Evolutionary conservation across 2,797 vertebrate genomes (phyloP).

Genomic region (Chelmon rostratus): DNA sequence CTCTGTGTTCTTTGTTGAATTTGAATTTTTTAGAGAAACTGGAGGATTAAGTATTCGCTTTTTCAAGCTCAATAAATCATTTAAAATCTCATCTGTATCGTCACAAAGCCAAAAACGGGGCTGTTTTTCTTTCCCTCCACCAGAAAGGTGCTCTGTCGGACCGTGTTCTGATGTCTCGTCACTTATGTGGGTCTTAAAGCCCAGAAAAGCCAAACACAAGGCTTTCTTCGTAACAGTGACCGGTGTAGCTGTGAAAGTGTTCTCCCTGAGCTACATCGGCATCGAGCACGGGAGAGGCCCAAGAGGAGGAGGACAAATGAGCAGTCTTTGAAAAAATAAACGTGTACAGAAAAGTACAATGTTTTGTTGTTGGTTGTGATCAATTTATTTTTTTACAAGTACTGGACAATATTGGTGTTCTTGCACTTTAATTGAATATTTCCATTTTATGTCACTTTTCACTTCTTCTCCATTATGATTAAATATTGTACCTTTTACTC

Average conservation of each 20-base stretch:
- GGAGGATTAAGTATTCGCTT: not conserved
- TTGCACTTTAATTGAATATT: too few relatives aligned
- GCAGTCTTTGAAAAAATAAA: constrained; percentile 7
- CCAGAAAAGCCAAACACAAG: not conserved
- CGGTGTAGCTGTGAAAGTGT: not conserved
- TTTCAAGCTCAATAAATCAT: not conserved
- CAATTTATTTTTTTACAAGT: too few relatives aligned
- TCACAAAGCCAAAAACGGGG: not conserved
- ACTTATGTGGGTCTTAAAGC: not conserved
- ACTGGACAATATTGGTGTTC: too few relatives aligned
- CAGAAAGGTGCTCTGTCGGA: constrained; percentile 7
- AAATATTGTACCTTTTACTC: too few relatives aligned
- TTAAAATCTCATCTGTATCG: not conserved
- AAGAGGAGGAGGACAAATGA: constrained; percentile 37
- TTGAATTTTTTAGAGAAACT: not conserved
- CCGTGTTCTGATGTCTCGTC: not conserved
- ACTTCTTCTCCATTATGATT: too few relatives aligned
- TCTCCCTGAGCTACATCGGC: not conserved
- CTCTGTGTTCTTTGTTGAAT: not conserved
- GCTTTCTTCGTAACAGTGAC: not conserved
- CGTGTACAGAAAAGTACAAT: too few relatives aligned
- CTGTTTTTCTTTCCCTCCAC: not conserved
- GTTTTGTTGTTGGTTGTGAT: too few relatives aligned
- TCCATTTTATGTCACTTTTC: too few relatives aligned
- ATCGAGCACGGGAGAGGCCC: not conserved